phyloP scores from a whole-genome alignment of 1,140 invertebrate species.

The Rhopalosiphum maidis region DNA sequence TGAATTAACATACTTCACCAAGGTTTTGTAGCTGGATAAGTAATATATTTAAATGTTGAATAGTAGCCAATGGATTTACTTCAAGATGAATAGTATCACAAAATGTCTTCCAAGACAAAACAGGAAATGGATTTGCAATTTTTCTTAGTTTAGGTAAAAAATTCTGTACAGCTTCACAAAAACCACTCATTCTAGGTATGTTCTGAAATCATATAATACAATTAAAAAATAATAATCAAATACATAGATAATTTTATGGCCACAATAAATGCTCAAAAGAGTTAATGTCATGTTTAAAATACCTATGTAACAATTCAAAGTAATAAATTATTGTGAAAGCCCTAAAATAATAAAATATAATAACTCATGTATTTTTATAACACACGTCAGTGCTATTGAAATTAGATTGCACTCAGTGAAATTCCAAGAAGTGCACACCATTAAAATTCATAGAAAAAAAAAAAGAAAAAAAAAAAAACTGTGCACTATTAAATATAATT shows the following conservation, averaged over 20 bases:
- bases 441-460: constrained; percentile 60
- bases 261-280: background rate
- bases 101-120: constrained; percentile 74
- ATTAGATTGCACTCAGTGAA: constrained; percentile 12
- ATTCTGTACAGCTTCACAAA: constrained; percentile 69
- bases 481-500: constrained; percentile 57
- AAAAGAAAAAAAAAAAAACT: constrained; percentile 60
- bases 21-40: constrained; percentile 74
- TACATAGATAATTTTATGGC: background rate
- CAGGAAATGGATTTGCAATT: constrained; percentile 69
- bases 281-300: background rate
- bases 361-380: background rate
- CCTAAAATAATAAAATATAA: background rate
- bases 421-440: constrained; percentile 30
- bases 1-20: constrained; percentile 69
- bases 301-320: background rate
- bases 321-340: background rate
- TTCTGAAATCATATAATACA: constrained; percentile 62
- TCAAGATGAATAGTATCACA: constrained; percentile 69
- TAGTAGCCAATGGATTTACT: constrained; percentile 74
- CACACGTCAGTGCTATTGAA: constrained; percentile 5
- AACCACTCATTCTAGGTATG: constrained; percentile 69
- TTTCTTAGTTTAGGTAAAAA: constrained; percentile 68
- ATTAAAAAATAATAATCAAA: background rate
- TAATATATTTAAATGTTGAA: constrained; percentile 73